These are phyloP conservation scores for Pollenia griseotomentosa DNA, from an alignment of 2,888 invertebrate genomes.

Conservation along the genomic window DNA sequence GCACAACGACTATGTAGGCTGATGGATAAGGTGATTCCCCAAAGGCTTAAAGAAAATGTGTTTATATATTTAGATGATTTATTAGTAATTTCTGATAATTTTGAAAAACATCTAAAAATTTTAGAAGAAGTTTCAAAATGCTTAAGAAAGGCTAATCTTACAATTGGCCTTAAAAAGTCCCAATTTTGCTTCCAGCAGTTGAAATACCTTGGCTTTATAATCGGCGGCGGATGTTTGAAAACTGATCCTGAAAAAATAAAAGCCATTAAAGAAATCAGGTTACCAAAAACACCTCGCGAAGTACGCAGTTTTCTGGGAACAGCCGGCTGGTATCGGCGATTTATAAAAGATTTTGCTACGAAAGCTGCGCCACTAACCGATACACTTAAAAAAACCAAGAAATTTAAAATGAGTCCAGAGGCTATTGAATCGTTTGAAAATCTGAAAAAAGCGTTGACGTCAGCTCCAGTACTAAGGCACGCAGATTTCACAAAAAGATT, in stretches of 20 bases:
- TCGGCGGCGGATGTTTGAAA: constrained; percentile 49
- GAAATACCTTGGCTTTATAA: constrained; percentile 48
- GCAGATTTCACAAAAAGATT: no score
- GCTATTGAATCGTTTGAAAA: constrained; percentile 22
- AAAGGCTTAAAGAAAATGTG: constrained; percentile 40
- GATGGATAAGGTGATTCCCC: constrained; percentile 74
- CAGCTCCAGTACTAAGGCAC: constrained; percentile 28
- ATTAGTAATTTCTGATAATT: constrained; percentile 53
- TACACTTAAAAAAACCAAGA: constrained; percentile 25
- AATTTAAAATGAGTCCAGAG: constrained; percentile 6
- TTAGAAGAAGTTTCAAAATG: constrained; percentile 14
- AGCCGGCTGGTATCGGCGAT: constrained; percentile 57
- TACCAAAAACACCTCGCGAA: constrained; percentile 21
- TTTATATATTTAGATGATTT: constrained; percentile 68
- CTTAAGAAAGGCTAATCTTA: constrained; percentile 18
- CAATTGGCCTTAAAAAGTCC: constrained; percentile 63
- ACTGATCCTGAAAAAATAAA: constrained; percentile 53
- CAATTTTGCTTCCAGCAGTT: constrained; percentile 65
- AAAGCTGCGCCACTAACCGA: constrained; percentile 14
- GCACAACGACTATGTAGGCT: constrained; percentile 72
- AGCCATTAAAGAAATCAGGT: neutral
- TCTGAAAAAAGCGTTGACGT: neutral
- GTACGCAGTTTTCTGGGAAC: constrained; percentile 54
- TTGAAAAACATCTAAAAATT: constrained; percentile 31
- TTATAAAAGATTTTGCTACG: constrained; percentile 39